Evolutionary conservation across 2,888 invertebrate genomes (phyloP).

Genomic region (Fragum fragum): DNA sequence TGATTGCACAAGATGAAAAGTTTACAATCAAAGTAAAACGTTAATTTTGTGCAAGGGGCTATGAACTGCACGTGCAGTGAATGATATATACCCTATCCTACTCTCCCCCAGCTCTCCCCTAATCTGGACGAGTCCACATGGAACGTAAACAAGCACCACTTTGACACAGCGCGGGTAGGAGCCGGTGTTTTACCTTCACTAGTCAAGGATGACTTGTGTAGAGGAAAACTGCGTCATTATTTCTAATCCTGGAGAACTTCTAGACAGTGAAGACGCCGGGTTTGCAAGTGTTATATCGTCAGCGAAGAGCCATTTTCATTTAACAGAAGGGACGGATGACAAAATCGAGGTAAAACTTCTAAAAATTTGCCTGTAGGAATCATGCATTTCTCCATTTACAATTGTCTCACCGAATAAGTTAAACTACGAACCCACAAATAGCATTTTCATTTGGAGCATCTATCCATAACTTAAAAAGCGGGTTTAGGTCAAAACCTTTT

Average conservation of each 20-base stretch:
- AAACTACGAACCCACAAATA: no score
- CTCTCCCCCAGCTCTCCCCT: background rate
- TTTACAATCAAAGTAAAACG: no score
- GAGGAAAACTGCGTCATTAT: constrained; percentile 8
- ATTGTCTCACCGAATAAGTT: no score
- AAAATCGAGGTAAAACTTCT: constrained; percentile 11
- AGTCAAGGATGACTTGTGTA: background rate
- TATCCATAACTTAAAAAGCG: no score
- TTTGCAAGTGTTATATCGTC: constrained; percentile 10
- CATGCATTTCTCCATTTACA: no score
- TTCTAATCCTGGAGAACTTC: background rate
- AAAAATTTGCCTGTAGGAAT: no score
- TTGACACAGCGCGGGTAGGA: constrained; percentile 25
- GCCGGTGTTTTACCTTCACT: background rate
- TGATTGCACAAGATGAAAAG: no score
- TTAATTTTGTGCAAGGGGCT: no score
- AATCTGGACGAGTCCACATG: background rate
- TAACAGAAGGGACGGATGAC: background rate
- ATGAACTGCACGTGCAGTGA: background rate
- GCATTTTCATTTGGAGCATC: no score
- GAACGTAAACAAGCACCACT: background rate
- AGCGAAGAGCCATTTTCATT: constrained; percentile 1
- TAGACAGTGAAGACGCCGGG: background rate
- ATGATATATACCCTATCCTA: background rate
- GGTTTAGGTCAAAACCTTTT: no score